Evolutionary conservation across 2,888 invertebrate species (phyloP).

Genomic region (Eupithecia inturbata): DNA sequence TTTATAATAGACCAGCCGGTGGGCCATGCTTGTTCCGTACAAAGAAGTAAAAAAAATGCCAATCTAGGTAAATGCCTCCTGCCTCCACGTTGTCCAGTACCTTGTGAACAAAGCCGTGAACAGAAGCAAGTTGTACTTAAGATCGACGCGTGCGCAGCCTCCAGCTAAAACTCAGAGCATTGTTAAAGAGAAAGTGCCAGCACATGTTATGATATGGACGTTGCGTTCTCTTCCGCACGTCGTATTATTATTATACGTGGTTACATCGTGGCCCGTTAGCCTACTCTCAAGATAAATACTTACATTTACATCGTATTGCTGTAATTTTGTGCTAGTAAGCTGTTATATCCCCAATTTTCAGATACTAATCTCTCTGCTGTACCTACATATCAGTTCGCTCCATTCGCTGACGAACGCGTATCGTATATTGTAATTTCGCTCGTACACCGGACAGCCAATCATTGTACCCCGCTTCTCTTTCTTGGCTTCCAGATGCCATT

Average conservation of each 20-base stretch:
- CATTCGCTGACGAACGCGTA: too few relatives aligned
- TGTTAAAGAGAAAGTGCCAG: slow-evolving; percentile 23
- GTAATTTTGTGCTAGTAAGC: neutral
- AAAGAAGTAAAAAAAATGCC: too few relatives aligned
- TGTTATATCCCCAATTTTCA: neutral
- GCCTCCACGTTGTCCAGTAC: neutral
- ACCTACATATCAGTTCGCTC: too few relatives aligned
- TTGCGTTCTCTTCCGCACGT: slow-evolving; percentile 28
- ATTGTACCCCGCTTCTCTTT: too few relatives aligned
- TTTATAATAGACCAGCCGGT: too few relatives aligned
- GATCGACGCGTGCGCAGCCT: neutral
- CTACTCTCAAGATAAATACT: neutral
- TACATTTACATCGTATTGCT: neutral
- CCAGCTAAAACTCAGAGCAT: slow-evolving; percentile 11
- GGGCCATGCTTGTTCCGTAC: too few relatives aligned
- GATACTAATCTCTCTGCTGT: neutral
- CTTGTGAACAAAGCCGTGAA: neutral
- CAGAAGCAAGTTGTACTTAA: neutral
- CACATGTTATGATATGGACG: slow-evolving; percentile 30
- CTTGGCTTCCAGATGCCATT: too few relatives aligned
- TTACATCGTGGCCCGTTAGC: slow-evolving; percentile 26
- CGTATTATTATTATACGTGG: slow-evolving; percentile 31
- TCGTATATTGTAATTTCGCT: too few relatives aligned
- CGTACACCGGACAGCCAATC: too few relatives aligned
- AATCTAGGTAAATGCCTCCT: neutral